A percentile compares a stretch with the other conserved stretches of the same genome.
Evolutionary conservation across 2,797 vertebrate species (phyloP).

Genomic region (Anguilla anguilla): DNA sequence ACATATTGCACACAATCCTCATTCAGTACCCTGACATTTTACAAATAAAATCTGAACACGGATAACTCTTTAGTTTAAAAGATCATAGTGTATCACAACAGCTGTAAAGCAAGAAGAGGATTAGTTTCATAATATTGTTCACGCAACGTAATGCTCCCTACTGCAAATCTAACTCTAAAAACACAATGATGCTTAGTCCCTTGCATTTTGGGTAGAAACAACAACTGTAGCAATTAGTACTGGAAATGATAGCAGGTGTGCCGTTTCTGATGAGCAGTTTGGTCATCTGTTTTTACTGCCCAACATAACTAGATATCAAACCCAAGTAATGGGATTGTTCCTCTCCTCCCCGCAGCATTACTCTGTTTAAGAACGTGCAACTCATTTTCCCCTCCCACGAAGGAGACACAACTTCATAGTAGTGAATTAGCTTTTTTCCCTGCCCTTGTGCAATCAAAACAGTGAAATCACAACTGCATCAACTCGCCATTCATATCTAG

Average conservation of each 20-base stretch:
- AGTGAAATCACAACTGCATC: neutral
- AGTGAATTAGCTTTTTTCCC: neutral
- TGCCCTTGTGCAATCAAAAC: neutral
- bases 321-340: neutral
- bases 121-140: neutral
- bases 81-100: neutral
- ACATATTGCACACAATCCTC: conserved; percentile 7
- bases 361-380: neutral
- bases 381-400: neutral
- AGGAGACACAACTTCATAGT: neutral
- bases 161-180: neutral
- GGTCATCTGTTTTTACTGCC: neutral
- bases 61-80: neutral
- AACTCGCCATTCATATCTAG: neutral
- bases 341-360: neutral
- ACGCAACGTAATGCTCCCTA: neutral
- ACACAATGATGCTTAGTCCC: neutral
- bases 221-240: neutral
- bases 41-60: neutral
- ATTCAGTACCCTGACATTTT: neutral
- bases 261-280: neutral
- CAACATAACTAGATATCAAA: neutral
- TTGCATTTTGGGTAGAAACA: neutral
- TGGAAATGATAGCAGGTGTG: neutral
- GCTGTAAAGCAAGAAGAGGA: neutral